phyloP scores from a whole-genome alignment of 1,140 invertebrate genomes.

The Eciton burchellii region DNA sequence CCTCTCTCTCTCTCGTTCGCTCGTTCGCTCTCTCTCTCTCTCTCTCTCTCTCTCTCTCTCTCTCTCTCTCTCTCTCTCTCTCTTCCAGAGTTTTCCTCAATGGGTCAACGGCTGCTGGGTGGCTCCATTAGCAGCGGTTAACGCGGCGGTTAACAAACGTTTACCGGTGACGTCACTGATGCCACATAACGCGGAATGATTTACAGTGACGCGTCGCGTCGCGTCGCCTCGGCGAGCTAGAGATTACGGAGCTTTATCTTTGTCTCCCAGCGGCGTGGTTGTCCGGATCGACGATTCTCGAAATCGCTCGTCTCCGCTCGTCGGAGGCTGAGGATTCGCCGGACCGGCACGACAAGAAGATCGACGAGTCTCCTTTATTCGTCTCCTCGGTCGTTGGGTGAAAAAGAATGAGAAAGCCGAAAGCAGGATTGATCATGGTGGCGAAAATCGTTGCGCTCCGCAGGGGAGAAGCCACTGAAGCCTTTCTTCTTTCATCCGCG shows the following conservation, averaged over 20 bases:
- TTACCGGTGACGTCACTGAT: conserved; percentile 65
- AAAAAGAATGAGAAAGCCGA: too few species aligned
- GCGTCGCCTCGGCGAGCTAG: conserved; percentile 27
- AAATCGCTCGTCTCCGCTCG: not conserved
- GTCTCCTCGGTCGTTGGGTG: too few species aligned
- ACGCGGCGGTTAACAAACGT: conserved; percentile 65
- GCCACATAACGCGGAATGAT: conserved; percentile 59
- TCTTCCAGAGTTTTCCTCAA: conserved; percentile 46
- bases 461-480: too few species aligned
- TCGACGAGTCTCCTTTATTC: too few species aligned
- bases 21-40: too few species aligned
- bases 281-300: conserved; percentile 1
- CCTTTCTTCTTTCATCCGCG: too few species aligned
- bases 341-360: not conserved
- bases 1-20: too few species aligned
- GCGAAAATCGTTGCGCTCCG: too few species aligned
- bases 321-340: not conserved
- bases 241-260: conserved; percentile 37
- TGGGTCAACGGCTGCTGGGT: conserved; percentile 71
- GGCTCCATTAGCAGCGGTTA: conserved; percentile 69
- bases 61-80: too few species aligned
- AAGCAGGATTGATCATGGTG: too few species aligned
- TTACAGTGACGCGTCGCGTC: conserved; percentile 16
- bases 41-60: too few species aligned
- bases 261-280: not conserved